These are phyloP conservation scores for Monomorium pharaonis DNA, from an alignment of 1,140 invertebrate species.

Conservation along the genomic window DNA sequence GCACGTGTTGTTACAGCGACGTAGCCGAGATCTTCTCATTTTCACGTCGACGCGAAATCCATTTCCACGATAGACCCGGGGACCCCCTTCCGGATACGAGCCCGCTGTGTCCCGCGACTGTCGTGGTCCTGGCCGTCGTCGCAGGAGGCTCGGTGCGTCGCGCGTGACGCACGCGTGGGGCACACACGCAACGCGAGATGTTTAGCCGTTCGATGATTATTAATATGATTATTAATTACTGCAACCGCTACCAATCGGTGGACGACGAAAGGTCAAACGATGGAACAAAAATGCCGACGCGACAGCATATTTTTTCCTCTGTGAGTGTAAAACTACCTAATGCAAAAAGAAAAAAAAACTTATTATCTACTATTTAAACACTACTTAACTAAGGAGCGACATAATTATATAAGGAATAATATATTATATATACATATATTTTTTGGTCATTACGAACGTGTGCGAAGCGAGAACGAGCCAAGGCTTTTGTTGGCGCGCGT, in stretches of 20 bases:
- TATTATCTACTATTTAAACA: conserved; percentile 84
- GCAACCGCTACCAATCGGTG: conserved; percentile 44
- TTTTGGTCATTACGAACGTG: conserved; percentile 84
- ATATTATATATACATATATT: conserved; percentile 85
- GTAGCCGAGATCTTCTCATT: background rate
- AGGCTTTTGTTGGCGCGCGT: conserved; percentile 81
- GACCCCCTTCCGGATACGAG: background rate
- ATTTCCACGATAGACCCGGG: background rate
- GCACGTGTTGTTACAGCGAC: background rate
- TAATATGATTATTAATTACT: conserved; percentile 55
- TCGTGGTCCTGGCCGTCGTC: background rate
- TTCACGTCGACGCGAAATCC: background rate
- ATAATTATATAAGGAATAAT: conserved; percentile 83
- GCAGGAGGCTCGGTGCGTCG: background rate
- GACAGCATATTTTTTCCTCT: conserved; percentile 84
- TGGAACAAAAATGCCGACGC: conserved; percentile 64
- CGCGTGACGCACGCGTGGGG: background rate
- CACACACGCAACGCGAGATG: conserved; percentile 26
- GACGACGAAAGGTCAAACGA: conserved; percentile 58
- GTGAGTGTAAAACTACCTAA: conserved; percentile 85
- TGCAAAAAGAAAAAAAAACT: conserved; percentile 70
- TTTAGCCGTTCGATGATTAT: conserved; percentile 60
- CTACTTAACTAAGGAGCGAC: conserved; percentile 84
- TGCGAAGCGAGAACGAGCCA: conserved; percentile 79
- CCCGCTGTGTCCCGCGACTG: background rate